A percentile compares a stretch with the other conserved stretches of the same genome.
These are phyloP conservation scores for Silurus lanzhouensis DNA, from an alignment of 2,797 vertebrate species.

Conservation along the genomic window DNA sequence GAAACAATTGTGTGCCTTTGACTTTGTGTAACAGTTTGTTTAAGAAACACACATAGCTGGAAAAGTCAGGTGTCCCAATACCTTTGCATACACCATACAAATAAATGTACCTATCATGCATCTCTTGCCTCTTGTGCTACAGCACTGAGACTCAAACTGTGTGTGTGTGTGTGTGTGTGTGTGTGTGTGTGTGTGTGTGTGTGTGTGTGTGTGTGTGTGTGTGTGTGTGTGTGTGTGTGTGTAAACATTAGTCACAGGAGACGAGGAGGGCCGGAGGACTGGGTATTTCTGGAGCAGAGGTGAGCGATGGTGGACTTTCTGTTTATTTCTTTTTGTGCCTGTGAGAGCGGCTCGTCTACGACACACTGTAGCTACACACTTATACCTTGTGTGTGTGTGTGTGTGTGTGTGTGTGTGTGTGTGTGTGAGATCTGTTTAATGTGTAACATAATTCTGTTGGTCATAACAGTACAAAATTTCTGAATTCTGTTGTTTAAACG, in stretches of 20 bases:
- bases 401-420: not conserved
- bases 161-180: no score
- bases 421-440: not conserved
- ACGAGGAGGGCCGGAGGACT: not conserved
- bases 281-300: slow-evolving; percentile 3
- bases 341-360: no score
- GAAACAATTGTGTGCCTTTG: no score
- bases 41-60: no score
- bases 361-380: no score
- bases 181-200: no score
- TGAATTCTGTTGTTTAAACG: not conserved
- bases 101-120: not conserved
- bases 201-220: not conserved
- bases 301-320: not conserved
- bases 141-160: no score
- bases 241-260: slow-evolving; percentile 4
- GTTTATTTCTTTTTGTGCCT: not conserved
- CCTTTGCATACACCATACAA: no score
- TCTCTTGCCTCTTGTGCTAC: not conserved
- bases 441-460: not conserved
- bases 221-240: slow-evolving; percentile 1
- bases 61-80: no score
- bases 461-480: not conserved
- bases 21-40: no score
- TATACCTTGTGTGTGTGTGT: not conserved